Evolutionary conservation across 2,113 vertebrate species (phyloP), one percentile per base, ranked within the genome.

Genomic region (Menidia beryllina): DNA sequence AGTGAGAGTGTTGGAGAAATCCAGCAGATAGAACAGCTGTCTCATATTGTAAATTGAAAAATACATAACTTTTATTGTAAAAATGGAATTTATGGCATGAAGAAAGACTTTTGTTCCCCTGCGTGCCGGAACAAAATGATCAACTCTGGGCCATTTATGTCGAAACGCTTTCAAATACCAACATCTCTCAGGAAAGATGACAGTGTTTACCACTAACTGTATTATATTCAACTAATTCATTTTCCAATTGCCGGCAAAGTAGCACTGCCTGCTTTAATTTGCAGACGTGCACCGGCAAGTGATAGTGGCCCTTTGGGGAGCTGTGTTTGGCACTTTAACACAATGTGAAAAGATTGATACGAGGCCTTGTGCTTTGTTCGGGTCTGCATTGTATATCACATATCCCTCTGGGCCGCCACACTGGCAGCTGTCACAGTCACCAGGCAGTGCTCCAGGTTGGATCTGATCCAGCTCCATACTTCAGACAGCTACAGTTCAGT

Each of bases 331-430:
- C 68, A 53, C 48, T 70, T 57, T 20, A 62, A 53, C 27, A 83
- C 62, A 75, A 72, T 56, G 57, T 76, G 65, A 55, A 56, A 55
- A 77, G 68, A 83, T 60, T 81, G 77, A 83, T 86, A 62, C 59
- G 59, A 66, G 73, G 70, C 59, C 51, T 68, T 57, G 20, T 73
- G 81, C 66, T 79, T 73, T 77, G 72, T 81, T 79, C n/a, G 65
- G 59, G 67, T 72, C 65, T 50, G 41, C 53, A 56, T 14, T 23
- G 25, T 59, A 34, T 25, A 72, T 77, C 63, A 60, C 52, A 48
- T 26, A 13, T 30, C 34, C 50, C 62, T 61, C 14, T 62, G 69
- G 69, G 54, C 72, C 71, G 64, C 67, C 50, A 57, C 19, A 60
- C 27, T 82, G 86, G 79, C 81, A 86, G 73, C 77, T 56, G 66